These are phyloP conservation scores for Loripinus fragilis DNA, from an alignment of 2,888 invertebrate genomes.

Conservation along the genomic window DNA sequence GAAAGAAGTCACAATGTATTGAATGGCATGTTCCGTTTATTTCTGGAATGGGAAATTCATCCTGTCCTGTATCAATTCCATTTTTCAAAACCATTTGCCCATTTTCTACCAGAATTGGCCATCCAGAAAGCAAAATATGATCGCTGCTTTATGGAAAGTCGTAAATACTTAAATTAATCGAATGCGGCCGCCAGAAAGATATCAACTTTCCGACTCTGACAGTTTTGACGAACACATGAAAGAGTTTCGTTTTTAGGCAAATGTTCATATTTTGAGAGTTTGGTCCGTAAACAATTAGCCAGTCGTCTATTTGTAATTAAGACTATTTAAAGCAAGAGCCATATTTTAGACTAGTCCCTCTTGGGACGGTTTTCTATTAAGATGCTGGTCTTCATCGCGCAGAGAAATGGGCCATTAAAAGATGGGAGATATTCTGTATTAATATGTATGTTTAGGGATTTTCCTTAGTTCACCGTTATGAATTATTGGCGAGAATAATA, in stretches of 20 bases:
- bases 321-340: conserved; percentile 44
- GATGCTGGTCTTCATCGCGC: conserved; percentile 36
- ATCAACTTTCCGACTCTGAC: conserved; percentile 43
- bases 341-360: conserved; percentile 4
- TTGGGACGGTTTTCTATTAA: conserved; percentile 46
- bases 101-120: background rate
- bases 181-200: conserved; percentile 35
- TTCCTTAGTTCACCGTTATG: conserved; percentile 29
- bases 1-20: no score
- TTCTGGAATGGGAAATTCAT: no score
- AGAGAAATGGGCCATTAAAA: conserved; percentile 32
- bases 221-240: conserved; percentile 37
- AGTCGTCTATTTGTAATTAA: conserved; percentile 59
- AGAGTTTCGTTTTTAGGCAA: conserved; percentile 47
- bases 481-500: conserved; percentile 31
- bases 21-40: no score
- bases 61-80: no score
- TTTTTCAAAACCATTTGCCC: no score
- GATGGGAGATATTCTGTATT: conserved; percentile 42
- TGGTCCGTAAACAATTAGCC: conserved; percentile 22
- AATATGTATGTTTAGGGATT: conserved; percentile 64
- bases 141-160: conserved; percentile 12
- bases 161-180: conserved; percentile 20
- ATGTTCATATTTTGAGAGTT: conserved; percentile 37
- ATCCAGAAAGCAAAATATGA: conserved; percentile 17